These are phyloP conservation scores for Thalpophila matura DNA, from an alignment of 2,888 invertebrate species.

Conservation along the genomic window DNA sequence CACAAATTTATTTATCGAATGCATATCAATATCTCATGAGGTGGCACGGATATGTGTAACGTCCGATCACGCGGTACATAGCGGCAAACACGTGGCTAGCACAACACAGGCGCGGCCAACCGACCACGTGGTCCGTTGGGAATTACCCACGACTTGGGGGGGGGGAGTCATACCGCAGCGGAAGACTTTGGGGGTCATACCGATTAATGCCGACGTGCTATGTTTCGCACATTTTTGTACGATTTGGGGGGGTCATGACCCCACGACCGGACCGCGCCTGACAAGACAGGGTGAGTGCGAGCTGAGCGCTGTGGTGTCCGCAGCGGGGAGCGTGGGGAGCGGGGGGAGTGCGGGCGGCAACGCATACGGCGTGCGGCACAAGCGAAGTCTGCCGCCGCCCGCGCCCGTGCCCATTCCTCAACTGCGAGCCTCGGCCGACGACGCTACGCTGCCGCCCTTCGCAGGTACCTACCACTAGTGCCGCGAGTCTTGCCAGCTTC, in stretches of 20 bases:
- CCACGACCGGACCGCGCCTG: too few relatives aligned
- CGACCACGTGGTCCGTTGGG: too few relatives aligned
- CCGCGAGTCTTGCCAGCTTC: not conserved
- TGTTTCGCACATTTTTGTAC: too few relatives aligned
- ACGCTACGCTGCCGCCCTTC: slow-evolving; percentile 77
- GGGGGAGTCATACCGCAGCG: too few relatives aligned
- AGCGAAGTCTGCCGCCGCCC: slow-evolving; percentile 95
- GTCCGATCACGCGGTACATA: too few relatives aligned
- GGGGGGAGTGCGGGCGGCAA: slow-evolving; percentile 92
- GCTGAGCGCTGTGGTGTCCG: slow-evolving; percentile 85
- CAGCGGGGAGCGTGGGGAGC: slow-evolving; percentile 90
- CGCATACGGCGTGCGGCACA: slow-evolving; percentile 96
- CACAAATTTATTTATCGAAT: slow-evolving; percentile 27
- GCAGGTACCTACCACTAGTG: slow-evolving; percentile 77
- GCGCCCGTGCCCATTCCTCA: slow-evolving; percentile 96
- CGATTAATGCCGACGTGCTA: too few relatives aligned
- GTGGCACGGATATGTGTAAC: slow-evolving; percentile 13
- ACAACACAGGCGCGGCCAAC: too few relatives aligned
- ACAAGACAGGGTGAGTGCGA: slow-evolving; percentile 67
- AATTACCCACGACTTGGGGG: too few relatives aligned
- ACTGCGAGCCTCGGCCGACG: slow-evolving; percentile 93
- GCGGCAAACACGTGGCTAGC: too few relatives aligned
- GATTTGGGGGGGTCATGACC: too few relatives aligned
- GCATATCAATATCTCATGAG: slow-evolving; percentile 6
- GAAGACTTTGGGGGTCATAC: too few relatives aligned